Base-by-base conservation (phyloP, 2,888 invertebrate genomes). In the Euzophera pinguis region DNA sequence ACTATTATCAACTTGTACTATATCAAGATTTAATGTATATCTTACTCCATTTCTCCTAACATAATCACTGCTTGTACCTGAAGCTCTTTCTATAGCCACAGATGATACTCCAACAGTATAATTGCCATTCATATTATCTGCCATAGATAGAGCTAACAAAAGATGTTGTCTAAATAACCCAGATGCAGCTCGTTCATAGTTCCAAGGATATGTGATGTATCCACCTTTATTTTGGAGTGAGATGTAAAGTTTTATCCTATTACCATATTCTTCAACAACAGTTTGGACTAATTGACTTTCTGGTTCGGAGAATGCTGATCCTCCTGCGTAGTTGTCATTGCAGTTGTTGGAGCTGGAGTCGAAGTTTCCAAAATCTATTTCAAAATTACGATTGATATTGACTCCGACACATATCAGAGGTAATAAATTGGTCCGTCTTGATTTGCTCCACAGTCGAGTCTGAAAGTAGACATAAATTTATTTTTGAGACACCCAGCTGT, bases 321-420 rank as follows among this genome's bases (percentile, higher is more conserved):
- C 0, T 73, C 63, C 67, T 5, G 29, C 7, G n/a, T 41, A 50
- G 5, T 5, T 50, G 16, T 39, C 29, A n/a, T 39, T 41, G 10
- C 94, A 94, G 0, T 83, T 89, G 51, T 80, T 69, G 9, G 55
- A 57, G 53, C 85, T 86, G 6, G 87, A 80, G n/a, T 89, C 93
- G 65, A 62, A 79, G 85, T 77, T 84, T 5, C 49, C 32, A 93
- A 94, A 94, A 53, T 92, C 86, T 60, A 89, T 91, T 47, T 86
- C 93, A 65, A 93, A 95, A 73, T 95, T 95, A 14, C 94, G 80
- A 71, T 94, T 94, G 0, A 91, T 91, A 71, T 95, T 94, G 0
- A 91, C 91, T 3, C 95, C 94, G 8, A 67, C 63, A 59, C 94
- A 94, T 0, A 58, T 1, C 4, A 39, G 10, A 16, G 27, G 37